Conservation (phyloP, 2,113 vertebrate genomes). For the Numenius arquata region DNA sequence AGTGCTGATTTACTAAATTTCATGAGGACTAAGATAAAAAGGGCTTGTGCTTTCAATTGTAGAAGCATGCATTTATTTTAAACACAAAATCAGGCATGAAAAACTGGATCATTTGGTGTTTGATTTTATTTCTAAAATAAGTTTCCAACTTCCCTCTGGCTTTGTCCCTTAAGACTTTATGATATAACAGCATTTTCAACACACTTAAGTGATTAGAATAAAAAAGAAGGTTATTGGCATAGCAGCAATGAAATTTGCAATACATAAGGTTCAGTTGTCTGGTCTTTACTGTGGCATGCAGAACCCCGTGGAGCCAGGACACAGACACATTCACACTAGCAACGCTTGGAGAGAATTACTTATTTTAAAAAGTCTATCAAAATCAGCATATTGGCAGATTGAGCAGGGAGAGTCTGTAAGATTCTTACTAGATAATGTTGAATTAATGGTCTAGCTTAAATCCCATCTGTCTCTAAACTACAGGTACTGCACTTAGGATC, state of each 20-base stretch:
- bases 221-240: neutral
- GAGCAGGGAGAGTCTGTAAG: neutral
- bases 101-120: neutral
- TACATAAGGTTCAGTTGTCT: fast-evolving
- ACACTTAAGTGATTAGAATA: neutral
- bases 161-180: neutral
- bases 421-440: neutral
- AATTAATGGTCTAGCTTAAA: neutral
- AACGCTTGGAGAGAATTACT: neutral
- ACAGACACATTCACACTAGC: neutral
- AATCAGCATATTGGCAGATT: neutral
- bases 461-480: neutral
- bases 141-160: neutral
- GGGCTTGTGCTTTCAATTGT: neutral
- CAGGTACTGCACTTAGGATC: neutral
- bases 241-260: neutral
- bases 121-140: slow-evolving; percentile 25
- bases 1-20: slow-evolving; percentile 7
- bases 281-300: neutral
- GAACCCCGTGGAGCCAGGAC: neutral
- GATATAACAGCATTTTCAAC: neutral
- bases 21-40: neutral
- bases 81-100: neutral
- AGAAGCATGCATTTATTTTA: neutral
- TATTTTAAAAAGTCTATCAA: neutral